Evolutionary conservation across 92 coral and sea anemone species (phyloP).

Genomic region (Ricordea florida): DNA sequence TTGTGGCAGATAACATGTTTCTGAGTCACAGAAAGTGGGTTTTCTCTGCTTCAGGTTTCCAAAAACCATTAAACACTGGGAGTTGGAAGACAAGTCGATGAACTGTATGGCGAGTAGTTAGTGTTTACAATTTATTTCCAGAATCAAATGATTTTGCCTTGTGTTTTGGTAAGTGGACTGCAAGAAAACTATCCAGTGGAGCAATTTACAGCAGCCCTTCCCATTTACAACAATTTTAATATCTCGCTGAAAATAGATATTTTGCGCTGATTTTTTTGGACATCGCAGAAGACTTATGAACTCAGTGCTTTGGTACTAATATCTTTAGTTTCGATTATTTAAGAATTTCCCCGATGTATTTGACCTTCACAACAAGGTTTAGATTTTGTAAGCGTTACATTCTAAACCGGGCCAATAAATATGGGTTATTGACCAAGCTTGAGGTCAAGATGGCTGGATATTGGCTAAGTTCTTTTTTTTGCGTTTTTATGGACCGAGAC

Average conservation of each 20-base stretch:
- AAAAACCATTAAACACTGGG: background rate
- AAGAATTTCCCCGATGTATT: background rate
- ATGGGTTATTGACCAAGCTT: no score
- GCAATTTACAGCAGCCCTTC: background rate
- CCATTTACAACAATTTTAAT: slow-evolving; percentile 1
- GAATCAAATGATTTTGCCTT: slow-evolving; percentile 3
- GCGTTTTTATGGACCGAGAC: no score
- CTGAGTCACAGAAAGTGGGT: slow-evolving; percentile 8
- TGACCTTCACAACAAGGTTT: background rate
- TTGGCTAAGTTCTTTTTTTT: no score
- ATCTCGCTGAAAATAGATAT: background rate
- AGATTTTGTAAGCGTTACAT: slow-evolving; percentile 8
- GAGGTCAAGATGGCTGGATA: no score
- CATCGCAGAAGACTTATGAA: no score
- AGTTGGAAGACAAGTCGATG: slow-evolving; percentile 1
- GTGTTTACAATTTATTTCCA: background rate
- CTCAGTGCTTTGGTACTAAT: slow-evolving; percentile 8
- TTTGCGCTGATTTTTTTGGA: background rate
- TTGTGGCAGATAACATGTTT: slow-evolving; percentile 1
- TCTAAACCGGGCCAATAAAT: background rate
- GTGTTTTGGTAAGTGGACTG: background rate
- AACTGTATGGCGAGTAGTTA: background rate
- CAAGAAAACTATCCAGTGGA: background rate
- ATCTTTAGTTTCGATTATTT: background rate
- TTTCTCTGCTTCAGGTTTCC: background rate